Conservation (phyloP, 2,113 vertebrate genomes). For the Nicator chloris region DNA sequence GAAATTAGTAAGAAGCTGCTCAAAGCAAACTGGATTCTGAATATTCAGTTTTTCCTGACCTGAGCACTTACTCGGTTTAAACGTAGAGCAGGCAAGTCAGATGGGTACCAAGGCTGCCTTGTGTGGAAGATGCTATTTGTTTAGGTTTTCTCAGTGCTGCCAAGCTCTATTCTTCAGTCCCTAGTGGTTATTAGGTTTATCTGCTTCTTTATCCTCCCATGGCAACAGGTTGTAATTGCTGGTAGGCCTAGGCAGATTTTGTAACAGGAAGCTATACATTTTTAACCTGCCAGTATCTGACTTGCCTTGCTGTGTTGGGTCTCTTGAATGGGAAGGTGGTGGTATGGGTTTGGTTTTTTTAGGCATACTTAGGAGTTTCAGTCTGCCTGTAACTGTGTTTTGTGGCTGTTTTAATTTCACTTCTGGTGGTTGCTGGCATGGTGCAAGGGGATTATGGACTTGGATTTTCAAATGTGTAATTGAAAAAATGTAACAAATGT, state of each 20-base stretch:
- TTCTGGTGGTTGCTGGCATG: background rate
- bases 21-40: background rate
- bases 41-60: background rate
- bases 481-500: background rate
- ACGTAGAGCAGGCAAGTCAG: background rate
- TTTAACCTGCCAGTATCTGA: background rate
- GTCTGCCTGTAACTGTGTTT: background rate
- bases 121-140: background rate
- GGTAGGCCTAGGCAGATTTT: background rate
- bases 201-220: background rate
- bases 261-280: background rate
- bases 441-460: background rate
- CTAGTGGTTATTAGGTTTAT: background rate
- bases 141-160: background rate
- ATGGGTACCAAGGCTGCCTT: background rate
- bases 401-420: background rate
- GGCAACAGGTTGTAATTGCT: constrained; percentile 17
- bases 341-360: background rate
- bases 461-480: background rate
- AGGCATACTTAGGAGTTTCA: background rate
- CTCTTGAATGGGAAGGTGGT: background rate
- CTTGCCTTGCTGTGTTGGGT: background rate
- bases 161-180: background rate
- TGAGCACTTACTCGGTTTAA: rapidly evolving
- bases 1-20: background rate